Evolutionary conservation across 1,140 invertebrate genomes (phyloP).

Genomic region (Atta colombica): DNA sequence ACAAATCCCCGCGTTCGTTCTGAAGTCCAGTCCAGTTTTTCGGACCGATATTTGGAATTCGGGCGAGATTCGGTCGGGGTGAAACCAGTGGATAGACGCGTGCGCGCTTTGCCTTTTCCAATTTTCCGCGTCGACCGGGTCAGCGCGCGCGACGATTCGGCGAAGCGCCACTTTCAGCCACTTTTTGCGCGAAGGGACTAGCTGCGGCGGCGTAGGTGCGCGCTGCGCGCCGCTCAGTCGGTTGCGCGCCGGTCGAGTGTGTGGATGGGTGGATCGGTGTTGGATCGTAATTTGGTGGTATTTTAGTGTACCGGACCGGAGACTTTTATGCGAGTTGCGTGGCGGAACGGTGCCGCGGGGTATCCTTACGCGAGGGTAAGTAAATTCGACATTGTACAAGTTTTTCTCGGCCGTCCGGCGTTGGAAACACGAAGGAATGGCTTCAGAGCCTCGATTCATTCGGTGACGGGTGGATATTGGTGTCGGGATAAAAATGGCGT

Average conservation of each 20-base stretch:
- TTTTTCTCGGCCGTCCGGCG: background rate
- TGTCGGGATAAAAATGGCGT: conserved; percentile 84
- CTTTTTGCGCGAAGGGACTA: conserved; percentile 67
- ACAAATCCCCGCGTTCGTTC: background rate
- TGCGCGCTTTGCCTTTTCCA: background rate
- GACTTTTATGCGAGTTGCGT: conserved; percentile 80
- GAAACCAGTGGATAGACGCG: background rate
- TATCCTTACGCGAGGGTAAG: conserved; percentile 80
- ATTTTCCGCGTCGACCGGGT: conserved; percentile 26
- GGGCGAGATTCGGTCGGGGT: background rate
- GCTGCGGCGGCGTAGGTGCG: conserved; percentile 74
- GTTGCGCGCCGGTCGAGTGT: conserved; percentile 85
- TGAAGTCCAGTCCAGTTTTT: background rate
- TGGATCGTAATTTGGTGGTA: conserved; percentile 76
- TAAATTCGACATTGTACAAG: background rate
- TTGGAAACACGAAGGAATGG: conserved; percentile 45
- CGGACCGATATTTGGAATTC: background rate
- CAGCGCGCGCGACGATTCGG: background rate
- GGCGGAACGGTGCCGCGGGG: conserved; percentile 75
- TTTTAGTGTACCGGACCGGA: conserved; percentile 71
- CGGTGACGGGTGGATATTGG: conserved; percentile 71
- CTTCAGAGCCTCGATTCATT: conserved; percentile 42
- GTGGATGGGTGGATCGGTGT: conserved; percentile 72
- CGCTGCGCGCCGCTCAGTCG: conserved; percentile 74
- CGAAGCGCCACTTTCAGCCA: background rate